A percentile compares a stretch with the other conserved stretches of the same genome.
phyloP scores from a whole-genome alignment of 1,140 invertebrate species.

The Musca domestica region DNA sequence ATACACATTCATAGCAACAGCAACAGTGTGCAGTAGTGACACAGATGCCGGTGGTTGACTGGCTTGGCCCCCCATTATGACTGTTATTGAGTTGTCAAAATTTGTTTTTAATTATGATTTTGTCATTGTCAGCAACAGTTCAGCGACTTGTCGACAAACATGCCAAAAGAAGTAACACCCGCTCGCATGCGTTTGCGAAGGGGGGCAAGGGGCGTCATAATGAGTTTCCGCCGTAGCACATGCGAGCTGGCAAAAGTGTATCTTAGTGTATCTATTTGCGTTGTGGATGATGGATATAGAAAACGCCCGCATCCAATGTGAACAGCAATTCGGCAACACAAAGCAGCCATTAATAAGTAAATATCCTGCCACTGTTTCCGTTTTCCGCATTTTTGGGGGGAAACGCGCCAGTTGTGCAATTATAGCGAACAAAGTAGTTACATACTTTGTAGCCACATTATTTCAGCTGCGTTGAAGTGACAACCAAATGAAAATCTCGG shows the following conservation, averaged over 20 bases:
- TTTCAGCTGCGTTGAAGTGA: slow-evolving; percentile 3
- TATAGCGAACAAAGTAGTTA: neutral
- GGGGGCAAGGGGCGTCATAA: no score
- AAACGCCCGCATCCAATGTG: no score
- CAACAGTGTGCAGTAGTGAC: no score
- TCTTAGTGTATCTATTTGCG: no score
- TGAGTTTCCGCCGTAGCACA: no score
- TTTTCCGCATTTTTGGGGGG: neutral
- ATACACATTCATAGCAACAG: no score
- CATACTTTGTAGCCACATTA: slow-evolving; percentile 15
- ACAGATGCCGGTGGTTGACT: neutral
- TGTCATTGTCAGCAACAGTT: slow-evolving; percentile 17
- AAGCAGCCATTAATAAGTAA: slow-evolving; percentile 11
- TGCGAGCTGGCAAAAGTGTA: no score
- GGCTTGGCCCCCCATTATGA: slow-evolving; percentile 7
- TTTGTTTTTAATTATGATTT: slow-evolving; percentile 21
- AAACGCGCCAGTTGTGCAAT: neutral
- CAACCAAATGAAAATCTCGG: neutral
- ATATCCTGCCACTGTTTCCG: neutral
- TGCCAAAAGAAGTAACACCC: no score
- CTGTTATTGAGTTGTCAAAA: slow-evolving; percentile 16
- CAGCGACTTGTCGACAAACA: neutral
- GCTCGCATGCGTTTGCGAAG: no score
- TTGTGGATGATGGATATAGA: no score
- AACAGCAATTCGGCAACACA: no score